Conservation (phyloP, 1,140 invertebrate genomes). For the Drosophila serrata region DNA sequence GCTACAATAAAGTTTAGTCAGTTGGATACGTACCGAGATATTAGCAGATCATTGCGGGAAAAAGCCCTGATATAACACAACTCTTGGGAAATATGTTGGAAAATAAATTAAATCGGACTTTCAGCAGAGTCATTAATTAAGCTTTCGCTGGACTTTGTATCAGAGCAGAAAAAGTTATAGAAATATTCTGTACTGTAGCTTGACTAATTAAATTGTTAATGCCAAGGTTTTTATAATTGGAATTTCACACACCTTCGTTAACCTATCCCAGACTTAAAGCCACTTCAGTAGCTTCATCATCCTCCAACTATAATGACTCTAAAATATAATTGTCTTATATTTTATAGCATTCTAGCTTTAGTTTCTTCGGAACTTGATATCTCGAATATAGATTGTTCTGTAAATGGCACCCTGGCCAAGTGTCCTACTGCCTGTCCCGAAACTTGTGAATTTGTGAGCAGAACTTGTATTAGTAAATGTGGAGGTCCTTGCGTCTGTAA, state of each 20-base stretch:
- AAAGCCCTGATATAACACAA: conserved; percentile 9
- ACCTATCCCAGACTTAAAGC: fast-evolving
- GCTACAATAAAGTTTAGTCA: conserved; percentile 55
- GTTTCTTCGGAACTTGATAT: background rate
- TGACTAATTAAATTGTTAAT: background rate
- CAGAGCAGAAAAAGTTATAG: background rate
- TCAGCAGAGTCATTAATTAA: conserved; percentile 10
- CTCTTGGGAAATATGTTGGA: background rate
- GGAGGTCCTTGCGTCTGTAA: conserved; percentile 27
- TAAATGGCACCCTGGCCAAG: conserved; percentile 12
- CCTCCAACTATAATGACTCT: background rate
- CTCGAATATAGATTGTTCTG: background rate
- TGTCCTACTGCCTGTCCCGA: conserved; percentile 22
- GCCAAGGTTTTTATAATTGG: background rate
- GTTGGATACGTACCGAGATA: conserved; percentile 27
- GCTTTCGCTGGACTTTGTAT: background rate
- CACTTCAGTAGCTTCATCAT: background rate
- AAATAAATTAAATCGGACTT: conserved; percentile 10
- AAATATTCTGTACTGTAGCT: no score
- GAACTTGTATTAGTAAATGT: background rate
- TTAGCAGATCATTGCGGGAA: conserved; percentile 12
- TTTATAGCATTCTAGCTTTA: background rate
- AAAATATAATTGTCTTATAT: background rate
- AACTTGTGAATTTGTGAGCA: conserved; percentile 26
- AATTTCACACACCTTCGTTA: background rate